Evolutionary conservation across 2,888 invertebrate genomes (phyloP).

Genomic region (Euproctis similis): DNA sequence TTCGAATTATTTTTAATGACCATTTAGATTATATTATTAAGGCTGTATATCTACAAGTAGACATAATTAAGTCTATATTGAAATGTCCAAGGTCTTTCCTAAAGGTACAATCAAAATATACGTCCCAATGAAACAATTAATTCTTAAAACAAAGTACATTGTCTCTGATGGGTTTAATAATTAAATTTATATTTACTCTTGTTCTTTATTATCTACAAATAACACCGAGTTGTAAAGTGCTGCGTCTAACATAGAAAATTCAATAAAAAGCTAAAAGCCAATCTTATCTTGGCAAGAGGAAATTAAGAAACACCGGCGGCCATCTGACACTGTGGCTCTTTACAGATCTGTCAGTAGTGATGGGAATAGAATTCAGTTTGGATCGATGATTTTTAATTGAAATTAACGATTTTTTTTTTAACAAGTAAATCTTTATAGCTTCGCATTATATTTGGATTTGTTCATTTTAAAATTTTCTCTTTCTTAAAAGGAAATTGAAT

Average conservation of each 20-base stretch:
- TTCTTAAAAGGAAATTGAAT: too few relatives aligned
- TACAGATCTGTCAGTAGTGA: conserved; percentile 59
- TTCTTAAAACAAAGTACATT: conserved; percentile 13
- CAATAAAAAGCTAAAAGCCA: conserved; percentile 77
- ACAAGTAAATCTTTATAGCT: too few relatives aligned
- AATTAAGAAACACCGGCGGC: conserved; percentile 73
- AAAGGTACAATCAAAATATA: neutral
- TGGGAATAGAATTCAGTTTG: too few relatives aligned
- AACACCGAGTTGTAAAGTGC: conserved; percentile 56
- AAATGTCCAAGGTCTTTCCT: too few relatives aligned
- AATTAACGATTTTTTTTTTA: too few relatives aligned
- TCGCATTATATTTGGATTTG: too few relatives aligned
- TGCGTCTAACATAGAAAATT: conserved; percentile 68
- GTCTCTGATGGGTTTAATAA: conserved; percentile 12
- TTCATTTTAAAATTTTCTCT: too few relatives aligned
- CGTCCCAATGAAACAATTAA: conserved; percentile 4
- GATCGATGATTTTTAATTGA: too few relatives aligned
- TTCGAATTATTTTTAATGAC: too few relatives aligned
- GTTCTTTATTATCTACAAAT: conserved; percentile 22
- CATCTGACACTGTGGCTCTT: conserved; percentile 73
- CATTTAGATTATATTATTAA: too few relatives aligned
- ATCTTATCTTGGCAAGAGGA: conserved; percentile 72
- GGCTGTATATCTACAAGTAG: too few relatives aligned
- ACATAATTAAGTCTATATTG: too few relatives aligned
- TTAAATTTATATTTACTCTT: conserved; percentile 22